Base-by-base conservation (phyloP, 1,140 invertebrate species). In the Brachionus sp. region DNA sequence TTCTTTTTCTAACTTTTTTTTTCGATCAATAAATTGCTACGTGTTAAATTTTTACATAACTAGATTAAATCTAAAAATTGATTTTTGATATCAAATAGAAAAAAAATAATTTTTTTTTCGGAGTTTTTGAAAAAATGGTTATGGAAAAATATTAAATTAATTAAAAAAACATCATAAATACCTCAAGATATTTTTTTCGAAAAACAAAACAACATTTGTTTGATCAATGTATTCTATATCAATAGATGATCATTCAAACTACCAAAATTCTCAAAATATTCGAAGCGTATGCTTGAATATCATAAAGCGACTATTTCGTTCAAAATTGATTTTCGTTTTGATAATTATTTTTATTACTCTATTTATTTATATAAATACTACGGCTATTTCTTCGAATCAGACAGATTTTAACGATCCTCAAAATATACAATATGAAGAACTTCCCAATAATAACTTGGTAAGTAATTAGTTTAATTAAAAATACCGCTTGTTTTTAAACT, bases 361-460 rank as follows among this genome's bases (percentile, higher is more conserved):
- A n/a, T 70, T 70, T 23, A 39, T 70, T 70, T 70, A 70, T 9
- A 19, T 70, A 37, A 70, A 70, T 39, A 39, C 66, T 37, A 13
- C 37, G 35, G 33, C 37, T 23, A 39, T 39, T 39, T 44, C 37
- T 35, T 66, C 33, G 33, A 66, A 66, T 66, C 25, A 66, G 16
- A 19, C n/a, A 37, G 19, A 37, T 70, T 19, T 37, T 6, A 19
- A 70, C 13, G 37, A 5, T 39, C 16, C 33, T 3, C 35, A 19
- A 6, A 19, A 39, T 70, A 39, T 35, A 42, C 66, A 19, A n/a
- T 16, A 35, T 9, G 16, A 68, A 33, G 35, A 68, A 13, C 12
- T 68, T 33, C 29, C 64, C 1, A 68, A 68, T n/a, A 68, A 68
- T 35, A 68, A 68, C 13, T 68, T 68, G n/a, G 25, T 68, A 68